Evolutionary conservation across 2,797 vertebrate genomes (phyloP).

Genomic region (Cryptoprocta ferox): DNA sequence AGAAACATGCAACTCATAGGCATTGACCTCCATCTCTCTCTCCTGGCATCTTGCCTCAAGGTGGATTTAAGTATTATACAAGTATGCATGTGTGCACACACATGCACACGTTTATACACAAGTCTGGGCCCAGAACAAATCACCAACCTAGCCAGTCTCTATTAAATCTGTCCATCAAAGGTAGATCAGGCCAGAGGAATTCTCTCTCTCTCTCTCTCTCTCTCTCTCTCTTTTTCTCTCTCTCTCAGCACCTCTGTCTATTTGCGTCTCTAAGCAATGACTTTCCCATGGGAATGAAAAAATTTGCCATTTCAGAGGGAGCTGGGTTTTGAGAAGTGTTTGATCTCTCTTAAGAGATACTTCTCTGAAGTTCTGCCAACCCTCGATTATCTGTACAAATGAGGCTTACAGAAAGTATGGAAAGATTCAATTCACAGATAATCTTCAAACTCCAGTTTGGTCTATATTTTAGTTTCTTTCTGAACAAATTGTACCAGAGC

Average conservation of each 20-base stretch:
- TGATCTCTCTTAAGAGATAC: constrained; percentile 78
- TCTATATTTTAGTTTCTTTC: constrained; percentile 68
- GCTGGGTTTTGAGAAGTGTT: constrained; percentile 74
- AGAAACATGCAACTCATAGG: constrained; percentile 30
- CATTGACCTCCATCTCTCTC: neutral
- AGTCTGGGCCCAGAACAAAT: constrained; percentile 11
- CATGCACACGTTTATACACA: neutral
- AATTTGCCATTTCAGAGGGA: constrained; percentile 70
- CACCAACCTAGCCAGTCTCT: neutral
- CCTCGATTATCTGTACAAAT: constrained; percentile 69
- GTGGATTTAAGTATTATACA: neutral
- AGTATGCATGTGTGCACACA: rapidly evolving
- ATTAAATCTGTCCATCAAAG: constrained; percentile 43
- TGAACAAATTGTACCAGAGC: constrained; percentile 59
- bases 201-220: neutral
- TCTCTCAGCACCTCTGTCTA: constrained; percentile 59
- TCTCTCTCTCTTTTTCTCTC: neutral
- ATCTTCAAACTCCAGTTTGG: constrained; percentile 60
- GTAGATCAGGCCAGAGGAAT: constrained; percentile 38
- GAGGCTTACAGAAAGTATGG: constrained; percentile 63
- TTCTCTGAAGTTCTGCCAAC: constrained; percentile 79
- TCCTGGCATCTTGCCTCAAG: constrained; percentile 19
- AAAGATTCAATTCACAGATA: constrained; percentile 71
- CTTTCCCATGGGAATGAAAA: constrained; percentile 79
- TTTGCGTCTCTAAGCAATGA: constrained; percentile 52